Evolutionary conservation across 2,113 vertebrate species (phyloP).

Genomic region (Sula dactylatra): DNA sequence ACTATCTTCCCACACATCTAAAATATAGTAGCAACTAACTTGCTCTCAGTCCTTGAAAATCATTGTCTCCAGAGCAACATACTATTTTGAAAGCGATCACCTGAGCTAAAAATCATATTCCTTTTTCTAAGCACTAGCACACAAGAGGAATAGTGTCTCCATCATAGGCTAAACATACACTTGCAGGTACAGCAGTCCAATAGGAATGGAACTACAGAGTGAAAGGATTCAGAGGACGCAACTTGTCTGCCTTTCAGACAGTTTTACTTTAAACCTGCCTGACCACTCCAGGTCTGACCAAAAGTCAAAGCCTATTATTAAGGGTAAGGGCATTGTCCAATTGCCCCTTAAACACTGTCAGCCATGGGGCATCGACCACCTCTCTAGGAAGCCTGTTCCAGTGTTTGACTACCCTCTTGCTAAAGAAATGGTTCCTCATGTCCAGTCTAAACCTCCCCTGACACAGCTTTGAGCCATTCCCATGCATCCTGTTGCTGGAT

Average conservation of each 20-base stretch:
- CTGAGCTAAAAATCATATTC: neutral
- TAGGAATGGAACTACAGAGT: neutral
- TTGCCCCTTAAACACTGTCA: neutral
- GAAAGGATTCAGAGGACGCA: neutral
- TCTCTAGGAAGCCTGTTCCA: neutral
- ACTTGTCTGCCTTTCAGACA: neutral
- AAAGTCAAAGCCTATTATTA: neutral
- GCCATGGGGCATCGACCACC: neutral
- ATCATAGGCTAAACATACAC: neutral
- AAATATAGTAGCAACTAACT: neutral
- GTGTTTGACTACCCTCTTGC: neutral
- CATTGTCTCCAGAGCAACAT: neutral
- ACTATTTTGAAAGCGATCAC: neutral
- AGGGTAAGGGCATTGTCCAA: neutral
- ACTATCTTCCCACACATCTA: neutral
- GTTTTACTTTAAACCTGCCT: neutral
- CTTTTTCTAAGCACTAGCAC: neutral
- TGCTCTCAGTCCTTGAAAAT: neutral
- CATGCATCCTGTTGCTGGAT: rapidly evolving
- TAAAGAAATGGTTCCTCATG: neutral
- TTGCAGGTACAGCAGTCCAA: neutral
- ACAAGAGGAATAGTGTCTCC: neutral
- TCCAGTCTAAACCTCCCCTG: too few species aligned
- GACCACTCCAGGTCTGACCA: neutral
- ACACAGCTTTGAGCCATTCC: neutral